Evolutionary conservation across 2,888 invertebrate species (phyloP), one percentile per base, ranked within the genome.

Genomic region (Cryptocheilus praepositus): DNA sequence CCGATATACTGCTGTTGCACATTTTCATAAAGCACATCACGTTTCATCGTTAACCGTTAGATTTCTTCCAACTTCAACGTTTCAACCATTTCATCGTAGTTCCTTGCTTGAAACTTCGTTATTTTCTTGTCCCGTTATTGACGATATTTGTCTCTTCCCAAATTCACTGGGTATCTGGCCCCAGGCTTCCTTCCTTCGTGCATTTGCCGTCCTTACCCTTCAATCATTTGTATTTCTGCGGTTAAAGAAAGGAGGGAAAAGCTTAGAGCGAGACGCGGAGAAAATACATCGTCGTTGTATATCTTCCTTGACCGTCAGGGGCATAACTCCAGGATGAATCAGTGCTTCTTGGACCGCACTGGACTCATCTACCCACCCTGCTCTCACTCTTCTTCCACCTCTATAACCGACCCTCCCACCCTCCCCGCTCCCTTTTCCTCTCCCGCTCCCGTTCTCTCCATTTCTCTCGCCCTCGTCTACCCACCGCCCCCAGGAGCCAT

Each of bases 261-360:
- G 49, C 55, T n/a, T 28, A 36, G 53, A 69, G 71, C 63, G 67
- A 74, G 76, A 79, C 76, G 71, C 71, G 73, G 76, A 68, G 76
- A 74, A 78, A 79, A 77, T 81, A 83, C 84, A 81, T 80, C 77
- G 83, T 82, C 82, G 83, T 81, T 84, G 83, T 83, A 80, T 84
- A 82, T 84, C 83, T 83, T 82, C 78, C 77, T 80, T 76, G 76
- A 79, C 79, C 81, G 81, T 83, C 82, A 81, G 78, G 79, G 82
- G 83, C 85, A 86, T 84, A 84, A 86, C 85, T 84, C 82, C 79
- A 79, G 83, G 85, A 87, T 87, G 87, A 88, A 87, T 88, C 87
- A 86, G 86, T 85, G 87, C 86, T 87, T 81, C 86, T 86, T 86
- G 85, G 85, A 85, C 84, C 83, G 79, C 79, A 80, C 86, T 72